Evolutionary conservation across 2,797 vertebrate genomes (phyloP).

Genomic region (Hoplostethus mediterraneus): DNA sequence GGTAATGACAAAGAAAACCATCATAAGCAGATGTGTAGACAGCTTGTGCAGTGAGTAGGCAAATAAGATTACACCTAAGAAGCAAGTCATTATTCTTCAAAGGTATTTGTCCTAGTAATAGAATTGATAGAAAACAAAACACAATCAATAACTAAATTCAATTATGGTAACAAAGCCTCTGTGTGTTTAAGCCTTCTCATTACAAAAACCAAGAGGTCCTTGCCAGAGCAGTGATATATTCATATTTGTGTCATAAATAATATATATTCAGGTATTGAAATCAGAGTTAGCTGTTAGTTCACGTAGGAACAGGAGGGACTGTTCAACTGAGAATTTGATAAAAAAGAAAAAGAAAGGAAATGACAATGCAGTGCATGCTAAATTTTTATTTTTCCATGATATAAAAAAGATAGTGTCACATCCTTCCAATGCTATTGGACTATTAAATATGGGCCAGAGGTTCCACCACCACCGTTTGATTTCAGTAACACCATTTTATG

Average conservation of each 20-base stretch:
- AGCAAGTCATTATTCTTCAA: slow-evolving; percentile 28
- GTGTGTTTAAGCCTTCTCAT: slow-evolving; percentile 15
- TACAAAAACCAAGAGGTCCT: slow-evolving; percentile 4
- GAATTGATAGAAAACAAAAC: slow-evolving; percentile 42
- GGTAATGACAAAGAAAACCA: slow-evolving; percentile 46
- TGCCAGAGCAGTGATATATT: slow-evolving; percentile 21
- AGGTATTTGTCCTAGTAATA: slow-evolving; percentile 39
- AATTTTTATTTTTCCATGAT: no score
- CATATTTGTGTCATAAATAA: slow-evolving; percentile 38
- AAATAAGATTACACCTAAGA: slow-evolving; percentile 44
- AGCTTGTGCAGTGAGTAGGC: slow-evolving; percentile 24
- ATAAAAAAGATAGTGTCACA: no score
- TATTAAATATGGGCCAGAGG: no score
- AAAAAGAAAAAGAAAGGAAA: no score
- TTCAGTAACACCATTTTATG: slow-evolving; percentile 1
- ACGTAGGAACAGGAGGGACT: slow-evolving; percentile 14
- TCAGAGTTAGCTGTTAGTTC: slow-evolving; percentile 11
- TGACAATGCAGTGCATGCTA: no score
- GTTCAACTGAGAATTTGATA: background rate
- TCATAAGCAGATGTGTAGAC: slow-evolving; percentile 35
- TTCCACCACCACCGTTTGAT: background rate
- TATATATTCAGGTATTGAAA: slow-evolving; percentile 40
- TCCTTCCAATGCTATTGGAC: no score
- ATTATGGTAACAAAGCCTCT: slow-evolving; percentile 24
- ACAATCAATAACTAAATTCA: slow-evolving; percentile 48